Conservation (phyloP, 2,888 invertebrate species). For the Melipona bicolor region DNA sequence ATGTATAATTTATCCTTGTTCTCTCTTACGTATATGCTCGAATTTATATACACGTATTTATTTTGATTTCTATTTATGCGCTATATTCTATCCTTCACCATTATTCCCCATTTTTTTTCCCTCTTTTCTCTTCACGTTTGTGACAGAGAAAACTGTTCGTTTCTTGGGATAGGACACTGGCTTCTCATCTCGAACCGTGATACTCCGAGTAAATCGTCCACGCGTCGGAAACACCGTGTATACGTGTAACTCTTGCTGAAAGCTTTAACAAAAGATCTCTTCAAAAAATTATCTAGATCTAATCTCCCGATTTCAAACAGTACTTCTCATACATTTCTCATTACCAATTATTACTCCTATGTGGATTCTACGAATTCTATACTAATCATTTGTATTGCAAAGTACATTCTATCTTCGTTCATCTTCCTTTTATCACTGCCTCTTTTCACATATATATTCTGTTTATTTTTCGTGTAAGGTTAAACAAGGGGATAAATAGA, state of each 20-base stretch:
- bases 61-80: not conserved
- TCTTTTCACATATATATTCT: slow-evolving; percentile 54
- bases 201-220: not conserved
- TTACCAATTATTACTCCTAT: not conserved
- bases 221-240: not conserved
- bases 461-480: slow-evolving; percentile 62
- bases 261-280: not conserved
- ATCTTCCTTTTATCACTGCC: slow-evolving; percentile 37
- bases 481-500: slow-evolving; percentile 54
- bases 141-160: not conserved
- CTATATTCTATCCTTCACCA: not conserved
- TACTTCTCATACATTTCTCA: not conserved
- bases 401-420: slow-evolving; percentile 44
- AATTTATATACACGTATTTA: not conserved
- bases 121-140: not conserved
- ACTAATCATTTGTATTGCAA: slow-evolving; percentile 31
- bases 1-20: slow-evolving; percentile 59
- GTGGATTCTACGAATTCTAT: slow-evolving; percentile 14
- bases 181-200: not conserved
- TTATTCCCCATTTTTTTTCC: not conserved
- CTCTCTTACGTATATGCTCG: not conserved
- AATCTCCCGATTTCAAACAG: not conserved
- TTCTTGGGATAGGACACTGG: not conserved
- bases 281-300: not conserved
- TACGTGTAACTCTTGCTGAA: not conserved